A percentile compares a stretch with the other conserved stretches of the same genome.
phyloP scores from a whole-genome alignment of 2,797 vertebrate species.

The Tauraco hartlaubi region DNA sequence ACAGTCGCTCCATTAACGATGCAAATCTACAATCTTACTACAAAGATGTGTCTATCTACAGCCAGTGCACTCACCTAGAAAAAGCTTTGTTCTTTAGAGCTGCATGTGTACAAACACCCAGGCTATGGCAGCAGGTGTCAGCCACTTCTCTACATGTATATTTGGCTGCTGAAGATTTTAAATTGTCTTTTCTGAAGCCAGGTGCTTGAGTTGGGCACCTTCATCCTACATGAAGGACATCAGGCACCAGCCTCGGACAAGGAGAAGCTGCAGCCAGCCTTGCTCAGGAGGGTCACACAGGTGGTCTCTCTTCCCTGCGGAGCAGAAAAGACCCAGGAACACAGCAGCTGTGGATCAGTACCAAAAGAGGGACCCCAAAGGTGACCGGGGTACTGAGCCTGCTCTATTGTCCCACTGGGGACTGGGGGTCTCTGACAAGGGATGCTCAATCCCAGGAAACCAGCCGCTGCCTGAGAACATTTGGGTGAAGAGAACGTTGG shows the following conservation, averaged over 20 bases:
- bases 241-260: neutral
- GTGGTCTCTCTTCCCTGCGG: neutral
- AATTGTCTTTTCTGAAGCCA: neutral
- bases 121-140: neutral
- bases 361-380: neutral
- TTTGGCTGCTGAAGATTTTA: neutral
- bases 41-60: neutral
- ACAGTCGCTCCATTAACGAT: neutral
- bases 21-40: neutral
- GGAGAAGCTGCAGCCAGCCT: neutral
- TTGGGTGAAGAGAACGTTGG: neutral
- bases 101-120: neutral
- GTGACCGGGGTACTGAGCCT: neutral
- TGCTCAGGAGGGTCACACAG: neutral
- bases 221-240: neutral
- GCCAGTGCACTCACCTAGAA: neutral
- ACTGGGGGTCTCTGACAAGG: neutral
- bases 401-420: neutral
- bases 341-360: fast-evolving
- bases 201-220: neutral
- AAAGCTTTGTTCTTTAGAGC: neutral
- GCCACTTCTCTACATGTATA: fast-evolving
- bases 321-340: neutral
- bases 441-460: neutral
- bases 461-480: neutral